Base-by-base conservation (phyloP, 1,140 invertebrate species). In the Helicoverpa armigera region DNA sequence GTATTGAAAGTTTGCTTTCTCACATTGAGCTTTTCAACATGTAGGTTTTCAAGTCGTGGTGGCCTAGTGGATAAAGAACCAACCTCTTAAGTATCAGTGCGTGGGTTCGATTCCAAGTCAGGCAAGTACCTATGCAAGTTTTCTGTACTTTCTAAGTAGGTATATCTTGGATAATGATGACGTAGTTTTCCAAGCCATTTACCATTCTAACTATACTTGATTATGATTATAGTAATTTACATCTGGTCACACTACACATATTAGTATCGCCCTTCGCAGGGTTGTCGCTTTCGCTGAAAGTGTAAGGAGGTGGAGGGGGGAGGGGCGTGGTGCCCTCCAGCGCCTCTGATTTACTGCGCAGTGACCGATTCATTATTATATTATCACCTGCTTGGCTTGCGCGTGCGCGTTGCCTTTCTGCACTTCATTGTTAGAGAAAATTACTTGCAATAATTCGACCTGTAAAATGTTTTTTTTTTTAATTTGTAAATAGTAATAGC, bases 211-310 rank as follows among this genome's bases (percentile, higher is more conserved):
- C 54, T 23, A 31, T 31, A 23, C 12, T 60, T 14, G 5, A 61
- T 13, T 61, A 61, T 14, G 5, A 61, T 13, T 61, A 61, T 29
- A 61, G 13, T 31, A 3, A 29, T 11, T 11, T 13, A 29, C 54
- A 9, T 23, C n/a, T 51, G 18, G 60, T 75, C 43, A 74, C 69
- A 74, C 51, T 51, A 51, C 31, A 69, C 75, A 83, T 54, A 83
- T 85, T 83, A 85, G 72, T 72, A 78, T 78, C 35, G 80, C 80
- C 80, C 81, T 85, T 61, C 69, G 73, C 63, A 82, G 74, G 73
- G 80, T 86, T 86, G 80, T 83, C 82, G 80, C 82, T 86, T 85
- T 86, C 83, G 80, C 83, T 80, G 74, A 81, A 80, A 81, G 79
- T 53, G 73, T 80, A 23, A 53, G 54, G 60, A 10, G 43, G 56